Conservation (phyloP, 2,113 vertebrate genomes). For the Chelonoidis abingdonii region DNA sequence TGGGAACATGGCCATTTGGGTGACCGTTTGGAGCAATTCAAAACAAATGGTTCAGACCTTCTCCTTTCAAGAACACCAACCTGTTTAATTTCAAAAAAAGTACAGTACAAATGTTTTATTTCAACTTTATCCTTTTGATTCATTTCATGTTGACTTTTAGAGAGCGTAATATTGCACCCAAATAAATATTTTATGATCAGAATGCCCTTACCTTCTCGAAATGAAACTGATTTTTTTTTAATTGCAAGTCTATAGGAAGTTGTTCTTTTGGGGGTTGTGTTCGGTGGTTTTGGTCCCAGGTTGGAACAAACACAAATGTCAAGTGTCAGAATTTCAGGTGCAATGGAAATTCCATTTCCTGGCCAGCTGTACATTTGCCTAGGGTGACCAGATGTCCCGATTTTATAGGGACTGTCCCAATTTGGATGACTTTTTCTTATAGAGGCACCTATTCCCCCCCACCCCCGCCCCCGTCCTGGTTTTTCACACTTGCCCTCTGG, state of each 20-base stretch:
- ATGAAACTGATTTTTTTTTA: too few relatives aligned
- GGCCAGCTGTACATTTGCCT: too few relatives aligned
- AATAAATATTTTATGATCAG: too few relatives aligned
- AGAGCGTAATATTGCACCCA: too few relatives aligned
- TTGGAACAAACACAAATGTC: not conserved
- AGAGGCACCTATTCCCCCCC: too few relatives aligned
- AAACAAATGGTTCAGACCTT: not conserved
- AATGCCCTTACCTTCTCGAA: too few relatives aligned
- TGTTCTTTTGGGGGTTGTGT: not conserved
- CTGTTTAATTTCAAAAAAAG: not conserved
- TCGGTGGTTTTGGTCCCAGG: not conserved
- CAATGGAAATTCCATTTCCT: not conserved
- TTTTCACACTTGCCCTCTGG: too few relatives aligned
- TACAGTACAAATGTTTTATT: not conserved
- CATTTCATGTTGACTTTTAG: not conserved
- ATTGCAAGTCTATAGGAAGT: not conserved
- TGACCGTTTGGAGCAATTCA: not conserved
- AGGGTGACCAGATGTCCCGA: too few relatives aligned
- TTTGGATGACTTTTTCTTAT: too few relatives aligned
- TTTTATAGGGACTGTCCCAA: too few relatives aligned
- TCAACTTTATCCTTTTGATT: not conserved
- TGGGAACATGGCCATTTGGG: accelerated
- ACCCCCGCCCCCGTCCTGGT: too few relatives aligned
- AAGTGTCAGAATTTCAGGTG: not conserved
- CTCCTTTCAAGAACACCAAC: not conserved